Evolutionary conservation across 2,797 vertebrate genomes (phyloP).

Genomic region (Lagocephalus sceleratus): DNA sequence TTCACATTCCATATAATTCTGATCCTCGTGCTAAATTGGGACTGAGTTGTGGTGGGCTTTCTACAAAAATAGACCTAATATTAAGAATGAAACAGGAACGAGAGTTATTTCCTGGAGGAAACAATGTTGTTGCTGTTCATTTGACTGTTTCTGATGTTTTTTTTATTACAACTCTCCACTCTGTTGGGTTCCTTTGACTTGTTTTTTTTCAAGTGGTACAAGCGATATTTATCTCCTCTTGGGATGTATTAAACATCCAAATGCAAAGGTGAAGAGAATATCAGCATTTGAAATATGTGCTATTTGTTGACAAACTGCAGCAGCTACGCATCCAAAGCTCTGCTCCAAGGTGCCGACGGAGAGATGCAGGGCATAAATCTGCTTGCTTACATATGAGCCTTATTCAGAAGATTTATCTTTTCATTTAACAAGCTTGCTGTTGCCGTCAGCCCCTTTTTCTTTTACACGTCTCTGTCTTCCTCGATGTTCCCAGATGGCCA

Average conservation of each 20-base stretch:
- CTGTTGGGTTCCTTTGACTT: no score
- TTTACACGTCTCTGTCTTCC: slow-evolving; percentile 5
- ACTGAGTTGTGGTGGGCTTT: no score
- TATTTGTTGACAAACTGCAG: not conserved
- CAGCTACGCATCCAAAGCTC: not conserved
- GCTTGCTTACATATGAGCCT: slow-evolving; percentile 53
- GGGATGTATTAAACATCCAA: not conserved
- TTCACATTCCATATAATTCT: no score
- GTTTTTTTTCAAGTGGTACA: no score
- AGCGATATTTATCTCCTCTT: not conserved
- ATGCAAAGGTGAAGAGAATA: not conserved
- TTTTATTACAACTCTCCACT: no score
- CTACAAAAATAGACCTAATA: no score
- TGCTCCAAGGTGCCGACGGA: slow-evolving; percentile 9
- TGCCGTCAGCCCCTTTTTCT: slow-evolving; percentile 8
- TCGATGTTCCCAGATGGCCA: not conserved
- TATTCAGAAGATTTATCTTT: slow-evolving; percentile 63
- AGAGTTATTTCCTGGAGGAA: no score
- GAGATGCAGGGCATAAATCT: slow-evolving; percentile 45
- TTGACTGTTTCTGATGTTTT: no score
- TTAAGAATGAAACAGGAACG: no score
- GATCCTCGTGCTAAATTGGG: no score
- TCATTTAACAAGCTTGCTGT: slow-evolving; percentile 35
- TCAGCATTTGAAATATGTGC: no score
- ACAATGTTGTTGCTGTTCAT: no score